phyloP scores from a whole-genome alignment of 2,113 vertebrate genomes.

The Chlamydotis undulata region DNA sequence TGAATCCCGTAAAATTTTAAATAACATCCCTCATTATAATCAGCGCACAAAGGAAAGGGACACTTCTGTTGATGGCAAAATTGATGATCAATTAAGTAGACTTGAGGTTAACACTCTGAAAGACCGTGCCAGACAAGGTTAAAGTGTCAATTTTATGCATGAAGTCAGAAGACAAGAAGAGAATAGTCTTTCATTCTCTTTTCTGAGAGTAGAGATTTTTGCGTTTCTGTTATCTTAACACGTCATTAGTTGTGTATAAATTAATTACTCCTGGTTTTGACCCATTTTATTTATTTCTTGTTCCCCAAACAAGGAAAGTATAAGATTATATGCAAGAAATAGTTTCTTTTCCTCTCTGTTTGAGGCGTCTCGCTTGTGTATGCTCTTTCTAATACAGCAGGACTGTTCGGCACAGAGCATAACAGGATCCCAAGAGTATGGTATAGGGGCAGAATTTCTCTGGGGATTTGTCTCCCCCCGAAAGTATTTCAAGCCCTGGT shows the following conservation, averaged over 20 bases:
- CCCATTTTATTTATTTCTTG: background rate
- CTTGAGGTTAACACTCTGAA: background rate
- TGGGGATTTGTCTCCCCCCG: background rate
- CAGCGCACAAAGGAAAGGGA: background rate
- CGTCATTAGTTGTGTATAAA: background rate
- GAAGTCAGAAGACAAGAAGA: background rate
- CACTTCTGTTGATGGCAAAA: background rate
- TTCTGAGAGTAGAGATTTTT: background rate
- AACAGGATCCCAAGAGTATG: background rate
- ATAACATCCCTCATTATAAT: background rate
- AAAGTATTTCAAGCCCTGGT: background rate
- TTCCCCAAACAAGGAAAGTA: background rate
- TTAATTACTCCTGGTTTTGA: background rate
- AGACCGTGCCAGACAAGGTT: background rate
- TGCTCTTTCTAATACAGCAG: background rate
- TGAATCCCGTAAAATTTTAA: background rate
- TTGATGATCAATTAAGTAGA: background rate
- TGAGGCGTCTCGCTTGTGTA: background rate
- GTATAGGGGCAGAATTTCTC: background rate
- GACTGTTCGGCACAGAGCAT: background rate
- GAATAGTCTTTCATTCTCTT: background rate
- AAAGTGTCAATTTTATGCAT: background rate
- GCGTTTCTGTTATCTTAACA: background rate
- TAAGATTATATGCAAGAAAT: background rate
- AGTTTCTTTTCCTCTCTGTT: background rate